These are phyloP conservation scores for Dendroctonus ponderosae DNA, from an alignment of 1,140 invertebrate genomes.

Conservation along the genomic window DNA sequence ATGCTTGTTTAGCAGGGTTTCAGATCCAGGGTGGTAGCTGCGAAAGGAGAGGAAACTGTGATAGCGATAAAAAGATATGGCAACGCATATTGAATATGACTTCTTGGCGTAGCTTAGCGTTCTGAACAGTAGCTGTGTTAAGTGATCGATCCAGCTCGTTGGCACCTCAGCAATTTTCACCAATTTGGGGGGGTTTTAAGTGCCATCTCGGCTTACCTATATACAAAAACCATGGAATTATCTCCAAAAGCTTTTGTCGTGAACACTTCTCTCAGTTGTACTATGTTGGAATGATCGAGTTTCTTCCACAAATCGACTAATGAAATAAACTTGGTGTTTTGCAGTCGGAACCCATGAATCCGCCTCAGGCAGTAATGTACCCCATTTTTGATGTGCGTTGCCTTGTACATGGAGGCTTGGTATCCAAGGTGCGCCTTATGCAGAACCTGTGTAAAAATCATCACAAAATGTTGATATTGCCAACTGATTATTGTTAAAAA, in stretches of 20 bases:
- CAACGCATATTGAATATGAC: too few species aligned
- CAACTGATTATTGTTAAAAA: not conserved
- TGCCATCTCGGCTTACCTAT: constrained; percentile 57
- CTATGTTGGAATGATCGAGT: constrained; percentile 89
- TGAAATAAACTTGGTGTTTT: constrained; percentile 81
- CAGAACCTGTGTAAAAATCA: constrained; percentile 40
- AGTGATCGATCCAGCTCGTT: too few species aligned
- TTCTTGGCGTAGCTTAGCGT: too few species aligned
- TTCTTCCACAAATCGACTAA: constrained; percentile 92
- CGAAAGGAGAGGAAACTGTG: not conserved
- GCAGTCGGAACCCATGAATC: constrained; percentile 81
- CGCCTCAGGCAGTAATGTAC: constrained; percentile 82
- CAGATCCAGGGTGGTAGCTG: constrained; percentile 85
- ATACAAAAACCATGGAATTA: constrained; percentile 94
- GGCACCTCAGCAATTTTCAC: too few species aligned
- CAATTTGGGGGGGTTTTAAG: too few species aligned
- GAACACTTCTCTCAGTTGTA: constrained; percentile 88
- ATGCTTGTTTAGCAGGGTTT: constrained; percentile 84
- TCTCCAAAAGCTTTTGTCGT: constrained; percentile 95
- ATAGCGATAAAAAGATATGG: not conserved
- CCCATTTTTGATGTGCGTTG: constrained; percentile 84
- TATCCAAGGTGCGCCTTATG: constrained; percentile 71
- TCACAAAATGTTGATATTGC: not conserved
- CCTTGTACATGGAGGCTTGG: constrained; percentile 87
- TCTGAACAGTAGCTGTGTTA: too few species aligned